Evolutionary conservation across 2,888 invertebrate species (phyloP).

Genomic region (Dolichopus griseipennis): DNA sequence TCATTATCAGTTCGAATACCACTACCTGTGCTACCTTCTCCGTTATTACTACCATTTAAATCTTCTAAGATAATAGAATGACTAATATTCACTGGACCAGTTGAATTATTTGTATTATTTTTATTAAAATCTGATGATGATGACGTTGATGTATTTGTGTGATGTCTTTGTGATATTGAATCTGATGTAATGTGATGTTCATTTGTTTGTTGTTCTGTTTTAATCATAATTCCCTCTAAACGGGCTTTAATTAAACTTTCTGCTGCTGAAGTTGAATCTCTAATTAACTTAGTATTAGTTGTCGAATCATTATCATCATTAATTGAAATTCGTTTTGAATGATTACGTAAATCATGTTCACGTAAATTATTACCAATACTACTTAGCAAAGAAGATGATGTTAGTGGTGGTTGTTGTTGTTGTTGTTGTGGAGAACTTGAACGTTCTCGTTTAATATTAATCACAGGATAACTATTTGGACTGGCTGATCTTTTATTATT

Average conservation of each 20-base stretch:
- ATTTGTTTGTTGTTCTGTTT: constrained; percentile 4
- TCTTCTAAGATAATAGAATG: constrained; percentile 25
- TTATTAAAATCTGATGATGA: constrained; percentile 21
- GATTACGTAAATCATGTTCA: constrained; percentile 20
- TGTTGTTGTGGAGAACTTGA: constrained; percentile 28
- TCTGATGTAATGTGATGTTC: constrained; percentile 13
- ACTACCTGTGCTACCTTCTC: neutral
- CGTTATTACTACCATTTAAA: constrained; percentile 31
- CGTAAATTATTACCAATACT: constrained; percentile 22
- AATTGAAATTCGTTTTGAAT: constrained; percentile 13
- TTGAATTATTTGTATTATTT: constrained; percentile 27
- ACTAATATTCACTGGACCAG: constrained; percentile 10
- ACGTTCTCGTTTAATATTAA: constrained; percentile 53
- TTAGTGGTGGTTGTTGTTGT: constrained; percentile 15
- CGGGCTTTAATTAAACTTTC: constrained; percentile 14
- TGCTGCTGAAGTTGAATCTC: neutral
- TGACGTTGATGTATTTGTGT: constrained; percentile 26
- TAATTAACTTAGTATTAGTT: neutral
- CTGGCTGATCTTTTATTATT: constrained; percentile 36
- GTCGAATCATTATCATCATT: neutral
- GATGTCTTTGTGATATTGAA: constrained; percentile 32
- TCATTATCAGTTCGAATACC: constrained; percentile 4
- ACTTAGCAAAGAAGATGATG: constrained; percentile 10
- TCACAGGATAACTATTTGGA: constrained; percentile 31
- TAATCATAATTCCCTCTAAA: constrained; percentile 21